These are phyloP conservation scores for Chiropotes sagulatus DNA, from an alignment of 2,797 vertebrate genomes.

Conservation along the genomic window DNA sequence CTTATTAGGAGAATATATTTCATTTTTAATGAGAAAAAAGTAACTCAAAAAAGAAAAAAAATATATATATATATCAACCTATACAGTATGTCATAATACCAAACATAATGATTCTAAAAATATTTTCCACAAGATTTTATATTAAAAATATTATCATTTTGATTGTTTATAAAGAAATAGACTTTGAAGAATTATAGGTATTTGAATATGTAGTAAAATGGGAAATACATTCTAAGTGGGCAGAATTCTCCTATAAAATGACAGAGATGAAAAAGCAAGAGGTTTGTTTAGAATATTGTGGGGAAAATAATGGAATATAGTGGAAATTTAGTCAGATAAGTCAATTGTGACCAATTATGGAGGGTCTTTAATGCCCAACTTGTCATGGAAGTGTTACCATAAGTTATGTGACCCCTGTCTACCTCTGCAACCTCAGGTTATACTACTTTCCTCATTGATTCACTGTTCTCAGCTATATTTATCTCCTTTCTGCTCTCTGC, in stretches of 20 bases:
- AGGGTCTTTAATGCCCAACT: not conserved
- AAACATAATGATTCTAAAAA: not conserved
- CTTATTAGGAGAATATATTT: not conserved
- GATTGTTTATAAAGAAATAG: not conserved
- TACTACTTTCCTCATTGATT: not conserved
- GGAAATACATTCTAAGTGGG: not conserved
- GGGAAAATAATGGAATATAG: not conserved
- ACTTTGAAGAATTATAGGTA: not conserved
- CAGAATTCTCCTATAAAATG: not conserved
- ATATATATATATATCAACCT: not conserved
- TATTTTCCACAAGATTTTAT: not conserved
- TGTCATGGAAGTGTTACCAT: not conserved
- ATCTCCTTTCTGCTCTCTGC: not conserved
- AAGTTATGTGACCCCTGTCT: not conserved
- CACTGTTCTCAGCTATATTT: not conserved
- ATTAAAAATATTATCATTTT: not conserved
- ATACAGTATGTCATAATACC: not conserved
- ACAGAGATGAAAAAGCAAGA: not conserved
- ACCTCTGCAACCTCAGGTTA: not conserved
- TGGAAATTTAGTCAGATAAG: not conserved
- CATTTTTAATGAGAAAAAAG: not conserved
- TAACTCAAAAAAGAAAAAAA: not conserved
- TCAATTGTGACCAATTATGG: not conserved
- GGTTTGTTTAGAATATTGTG: not conserved
- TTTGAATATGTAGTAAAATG: not conserved